These are phyloP conservation scores for Tauraco hartlaubi DNA, from an alignment of 2,797 vertebrate genomes.

Conservation along the genomic window DNA sequence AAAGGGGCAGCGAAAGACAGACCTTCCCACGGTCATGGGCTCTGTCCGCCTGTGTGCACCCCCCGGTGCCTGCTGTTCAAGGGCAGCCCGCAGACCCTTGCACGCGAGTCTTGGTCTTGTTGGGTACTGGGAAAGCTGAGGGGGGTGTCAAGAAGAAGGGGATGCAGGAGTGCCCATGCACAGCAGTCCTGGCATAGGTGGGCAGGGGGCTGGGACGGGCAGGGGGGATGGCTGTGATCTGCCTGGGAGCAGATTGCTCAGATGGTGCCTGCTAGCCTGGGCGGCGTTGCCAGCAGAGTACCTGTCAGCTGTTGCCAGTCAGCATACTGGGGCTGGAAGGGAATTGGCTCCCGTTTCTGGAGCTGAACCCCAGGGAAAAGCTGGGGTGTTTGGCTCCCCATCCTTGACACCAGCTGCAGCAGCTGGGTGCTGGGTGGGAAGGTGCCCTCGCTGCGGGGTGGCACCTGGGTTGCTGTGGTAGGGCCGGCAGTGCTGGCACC, in stretches of 20 bases:
- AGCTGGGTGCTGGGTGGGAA: neutral
- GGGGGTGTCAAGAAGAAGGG: rapidly evolving
- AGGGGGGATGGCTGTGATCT: neutral
- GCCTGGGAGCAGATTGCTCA: rapidly evolving
- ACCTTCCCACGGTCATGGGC: rapidly evolving
- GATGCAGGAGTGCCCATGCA: neutral
- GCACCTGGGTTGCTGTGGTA: neutral
- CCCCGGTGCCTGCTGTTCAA: rapidly evolving
- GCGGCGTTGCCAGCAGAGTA: neutral
- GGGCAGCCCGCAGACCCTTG: neutral
- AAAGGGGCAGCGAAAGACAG: neutral
- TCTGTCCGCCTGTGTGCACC: neutral
- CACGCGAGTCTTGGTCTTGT: rapidly evolving
- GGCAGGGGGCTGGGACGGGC: neutral
- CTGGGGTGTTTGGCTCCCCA: neutral
- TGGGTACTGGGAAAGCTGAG: neutral
- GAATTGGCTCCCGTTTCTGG: neutral
- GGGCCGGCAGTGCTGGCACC: neutral
- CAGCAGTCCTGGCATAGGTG: rapidly evolving
- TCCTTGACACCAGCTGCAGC: neutral
- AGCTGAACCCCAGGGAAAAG: neutral
- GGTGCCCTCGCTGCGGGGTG: rapidly evolving
- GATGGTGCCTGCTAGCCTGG: neutral
- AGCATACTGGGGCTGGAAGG: neutral
- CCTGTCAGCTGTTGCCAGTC: neutral